Evolutionary conservation across 1,140 invertebrate species (phyloP), one percentile per base, ranked within the genome.

Genomic region (Zaprionus ghesquierei): DNA sequence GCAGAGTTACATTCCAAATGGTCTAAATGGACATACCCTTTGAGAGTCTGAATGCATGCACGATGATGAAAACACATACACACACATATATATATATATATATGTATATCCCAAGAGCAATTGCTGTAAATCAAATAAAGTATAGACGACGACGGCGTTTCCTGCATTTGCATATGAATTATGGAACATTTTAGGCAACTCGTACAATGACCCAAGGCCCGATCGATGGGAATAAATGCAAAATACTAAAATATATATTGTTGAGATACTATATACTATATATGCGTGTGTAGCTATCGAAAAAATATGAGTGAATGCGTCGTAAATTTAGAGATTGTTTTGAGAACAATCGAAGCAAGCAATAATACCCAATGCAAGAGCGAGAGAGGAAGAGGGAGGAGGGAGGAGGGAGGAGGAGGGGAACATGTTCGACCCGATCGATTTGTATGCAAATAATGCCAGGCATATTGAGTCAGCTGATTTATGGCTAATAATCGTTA

Each of bases 81-180:
- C n/a, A n/a, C n/a, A n/a, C n/a, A n/a, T n/a, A n/a, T n/a, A n/a
- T n/a, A n/a, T n/a, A n/a, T n/a, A n/a, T n/a, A 65, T 60, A 79
- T 79, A 79, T 49, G 69, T 35, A 35, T 35, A 35, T n/a, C 59
- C 55, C 49, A 62, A 82, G 63, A 75, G 80, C 71, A 84, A 82
- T 79, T 79, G 75, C 65, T 78, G 78, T 81, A 81, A 81, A 81
- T 79, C 79, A 84, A 75, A 82, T 70, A 82, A 82, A 78, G 73
- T 27, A 61, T 69, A 60, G 56, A 41, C 61, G 56, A 41, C 50
- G 50, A 41, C 27, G 23, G 5, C 31, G 41, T 44, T 27, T 63
- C 50, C 51, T 63, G 22, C 38, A 63, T 56, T 64, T 70, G 41
- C 60, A 56, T 56, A 55, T 63, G 23, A 53, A 66, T 50, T 44